Percentiles rank a stretch among this genome's conserved stretches.
These are phyloP conservation scores for Notolepis coatsorum DNA, from an alignment of 2,797 vertebrate genomes.

Conservation along the genomic window DNA sequence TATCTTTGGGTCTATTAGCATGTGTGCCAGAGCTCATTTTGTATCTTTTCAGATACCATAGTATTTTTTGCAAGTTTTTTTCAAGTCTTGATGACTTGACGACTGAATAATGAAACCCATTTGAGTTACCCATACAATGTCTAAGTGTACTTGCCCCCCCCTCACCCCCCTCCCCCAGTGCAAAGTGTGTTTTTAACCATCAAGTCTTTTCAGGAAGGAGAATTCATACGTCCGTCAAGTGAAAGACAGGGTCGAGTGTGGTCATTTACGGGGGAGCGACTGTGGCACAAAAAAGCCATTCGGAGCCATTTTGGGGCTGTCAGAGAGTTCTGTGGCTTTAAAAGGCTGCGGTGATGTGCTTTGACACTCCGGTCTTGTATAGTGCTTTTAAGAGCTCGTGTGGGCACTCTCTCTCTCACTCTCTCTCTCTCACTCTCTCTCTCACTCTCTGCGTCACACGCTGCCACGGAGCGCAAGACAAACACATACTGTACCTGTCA, in stretches of 20 bases:
- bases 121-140: slow-evolving; percentile 51
- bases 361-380: slow-evolving; percentile 76
- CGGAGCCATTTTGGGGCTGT: slow-evolving; percentile 80
- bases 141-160: slow-evolving; percentile 39
- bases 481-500: slow-evolving; percentile 82
- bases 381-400: slow-evolving; percentile 80
- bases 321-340: slow-evolving; percentile 78
- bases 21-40: slow-evolving; percentile 6
- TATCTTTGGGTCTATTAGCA: background rate
- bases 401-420: slow-evolving; percentile 76
- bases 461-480: slow-evolving; percentile 68
- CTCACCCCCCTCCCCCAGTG: no score
- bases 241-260: slow-evolving; percentile 62
- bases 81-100: slow-evolving; percentile 33
- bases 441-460: slow-evolving; percentile 70
- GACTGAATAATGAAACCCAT: slow-evolving; percentile 53
- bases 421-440: no score
- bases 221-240: slow-evolving; percentile 69
- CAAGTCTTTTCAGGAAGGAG: slow-evolving; percentile 59
- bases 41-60: slow-evolving; percentile 21
- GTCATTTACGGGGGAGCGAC: slow-evolving; percentile 71
- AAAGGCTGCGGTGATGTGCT: slow-evolving; percentile 77
- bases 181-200: slow-evolving; percentile 53
- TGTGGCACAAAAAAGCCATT: slow-evolving; percentile 65
- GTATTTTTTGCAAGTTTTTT: slow-evolving; percentile 45